Percentiles rank a stretch among this genome's conserved stretches.
These are phyloP conservation scores for Gnatocerus cornutus DNA, from an alignment of 2,888 invertebrate species.

Conservation along the genomic window DNA sequence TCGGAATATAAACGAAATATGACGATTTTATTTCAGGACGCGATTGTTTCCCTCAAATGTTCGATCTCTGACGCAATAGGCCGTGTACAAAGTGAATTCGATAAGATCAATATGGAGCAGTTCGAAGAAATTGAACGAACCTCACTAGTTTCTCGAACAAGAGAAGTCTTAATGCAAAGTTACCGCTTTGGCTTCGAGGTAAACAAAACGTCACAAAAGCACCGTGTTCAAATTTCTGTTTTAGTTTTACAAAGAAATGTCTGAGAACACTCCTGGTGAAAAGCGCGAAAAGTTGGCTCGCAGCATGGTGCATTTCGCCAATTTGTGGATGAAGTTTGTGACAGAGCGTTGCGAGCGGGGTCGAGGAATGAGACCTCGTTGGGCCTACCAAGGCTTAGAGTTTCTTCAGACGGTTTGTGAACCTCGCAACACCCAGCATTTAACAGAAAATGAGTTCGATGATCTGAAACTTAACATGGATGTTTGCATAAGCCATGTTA, in stretches of 20 bases:
- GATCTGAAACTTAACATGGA: constrained; percentile 86
- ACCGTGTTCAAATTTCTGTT: constrained; percentile 37
- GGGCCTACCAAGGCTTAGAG: constrained; percentile 93
- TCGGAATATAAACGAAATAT: no score
- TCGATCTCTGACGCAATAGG: constrained; percentile 75
- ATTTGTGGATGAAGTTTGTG: constrained; percentile 93
- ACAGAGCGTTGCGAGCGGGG: constrained; percentile 85
- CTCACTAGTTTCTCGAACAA: constrained; percentile 77
- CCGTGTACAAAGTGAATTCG: constrained; percentile 73
- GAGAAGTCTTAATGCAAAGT: constrained; percentile 88
- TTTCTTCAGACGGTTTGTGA: constrained; percentile 90
- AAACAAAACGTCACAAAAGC: constrained; percentile 51
- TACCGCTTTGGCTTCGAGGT: constrained; percentile 94
- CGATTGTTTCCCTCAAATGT: constrained; percentile 75
- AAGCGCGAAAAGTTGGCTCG: constrained; percentile 72
- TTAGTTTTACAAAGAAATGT: constrained; percentile 82
- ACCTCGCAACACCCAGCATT: constrained; percentile 84
- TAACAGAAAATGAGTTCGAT: constrained; percentile 87
- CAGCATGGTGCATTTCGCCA: constrained; percentile 81
- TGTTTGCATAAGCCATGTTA: constrained; percentile 90
- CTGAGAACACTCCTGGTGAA: constrained; percentile 75
- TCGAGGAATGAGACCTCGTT: constrained; percentile 86
- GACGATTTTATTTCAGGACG: constrained; percentile 68
- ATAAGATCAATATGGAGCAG: constrained; percentile 72
- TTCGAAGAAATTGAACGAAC: constrained; percentile 76